Evolutionary conservation across 1,140 invertebrate genomes (phyloP).

Genomic region (Pseudachorutes palmiensis): DNA sequence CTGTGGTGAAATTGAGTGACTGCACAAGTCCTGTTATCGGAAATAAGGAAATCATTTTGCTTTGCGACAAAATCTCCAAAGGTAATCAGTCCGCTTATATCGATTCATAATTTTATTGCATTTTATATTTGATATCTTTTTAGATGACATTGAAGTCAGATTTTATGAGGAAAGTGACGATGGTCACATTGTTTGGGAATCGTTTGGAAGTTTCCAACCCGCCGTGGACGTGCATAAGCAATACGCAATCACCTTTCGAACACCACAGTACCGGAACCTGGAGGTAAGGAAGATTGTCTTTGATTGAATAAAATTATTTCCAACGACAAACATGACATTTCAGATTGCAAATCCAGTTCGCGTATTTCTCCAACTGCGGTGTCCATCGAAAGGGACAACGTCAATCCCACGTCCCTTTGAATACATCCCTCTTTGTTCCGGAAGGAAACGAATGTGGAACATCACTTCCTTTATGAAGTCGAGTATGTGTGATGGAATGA

Average conservation of each 20-base stretch:
- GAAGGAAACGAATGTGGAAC: conserved; percentile 46
- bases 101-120: too few relatives aligned
- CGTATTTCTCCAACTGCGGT: conserved; percentile 70
- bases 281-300: conserved; percentile 42
- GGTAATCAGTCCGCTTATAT: conserved; percentile 47
- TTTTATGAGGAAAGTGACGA: conserved; percentile 73
- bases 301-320: background rate
- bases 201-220: conserved; percentile 72
- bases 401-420: conserved; percentile 75
- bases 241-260: conserved; percentile 75
- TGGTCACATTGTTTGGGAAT: conserved; percentile 71
- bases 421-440: conserved; percentile 75
- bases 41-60: conserved; percentile 78
- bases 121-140: background rate
- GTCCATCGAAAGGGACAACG: conserved; percentile 71
- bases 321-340: conserved; percentile 3
- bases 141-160: conserved; percentile 84
- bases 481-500: background rate
- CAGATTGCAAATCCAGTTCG: conserved; percentile 61
- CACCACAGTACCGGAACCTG: conserved; percentile 63
- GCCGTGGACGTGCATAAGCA: conserved; percentile 82
- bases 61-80: conserved; percentile 79
- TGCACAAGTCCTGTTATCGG: conserved; percentile 71
- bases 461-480: conserved; percentile 9
- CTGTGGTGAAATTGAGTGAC: conserved; percentile 77